Evolutionary conservation across 1,140 invertebrate species (phyloP), one percentile per base, ranked within the genome.

Genomic region (Halesus radiatus): DNA sequence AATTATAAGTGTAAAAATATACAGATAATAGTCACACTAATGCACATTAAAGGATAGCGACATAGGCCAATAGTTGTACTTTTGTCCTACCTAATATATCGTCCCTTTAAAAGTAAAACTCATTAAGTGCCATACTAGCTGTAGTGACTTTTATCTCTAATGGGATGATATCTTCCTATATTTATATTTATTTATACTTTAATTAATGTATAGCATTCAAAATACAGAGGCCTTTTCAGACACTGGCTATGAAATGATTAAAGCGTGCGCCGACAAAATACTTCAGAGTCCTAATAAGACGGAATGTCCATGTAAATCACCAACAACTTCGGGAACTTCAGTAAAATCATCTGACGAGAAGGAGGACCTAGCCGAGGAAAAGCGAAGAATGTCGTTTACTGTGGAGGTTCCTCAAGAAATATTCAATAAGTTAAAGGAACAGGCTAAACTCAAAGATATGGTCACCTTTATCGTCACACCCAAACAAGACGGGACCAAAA

Each of bases 391-490:
- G 58, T 64, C 79, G 20, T 72, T 77, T 23, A 73, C 75, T 5
- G 73, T 54, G 23, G 66, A 80, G 58, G 66, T 80, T 3, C 75
- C 79, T 8, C 26, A 22, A 54, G 74, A 80, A 16, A 23, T 77
- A 32, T 80, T 56, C 32, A 58, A 64, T 52, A 50, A 26, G 26
- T n/a, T 76, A 3, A 64, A 26, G 23, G 45, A 64, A 50, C 23
- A 52, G 76, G 54, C 72, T 45, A 54, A 75, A 53, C 58, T 66
- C 56, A 68, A 52, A 54, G 62, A 76, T 52, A 77, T 81, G 68
- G 68, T 72, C 16, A 56, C 15, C 29, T 70, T 80, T 37, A 77
- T 77, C 1, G 16, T 66, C 16, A 64, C n/a, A 64, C n/a, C 66
- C 29, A 54, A 77, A 29, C 4, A 18, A 7, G 45, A 66, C n/a